phyloP scores from a whole-genome alignment of 2,888 invertebrate genomes.

The Callyntrura sp. region DNA sequence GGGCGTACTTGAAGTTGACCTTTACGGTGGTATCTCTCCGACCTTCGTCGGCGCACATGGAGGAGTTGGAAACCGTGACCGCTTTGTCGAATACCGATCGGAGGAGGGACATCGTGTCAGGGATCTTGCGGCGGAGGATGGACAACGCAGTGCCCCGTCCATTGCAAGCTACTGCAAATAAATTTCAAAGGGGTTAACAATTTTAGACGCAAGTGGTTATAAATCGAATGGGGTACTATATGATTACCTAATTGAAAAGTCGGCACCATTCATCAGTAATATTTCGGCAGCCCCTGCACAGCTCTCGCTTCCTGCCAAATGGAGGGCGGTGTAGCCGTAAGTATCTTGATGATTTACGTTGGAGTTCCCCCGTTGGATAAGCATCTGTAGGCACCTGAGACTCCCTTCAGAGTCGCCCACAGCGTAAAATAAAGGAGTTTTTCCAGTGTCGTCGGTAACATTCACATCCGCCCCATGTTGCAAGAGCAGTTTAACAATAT shows the following conservation, averaged over 20 bases:
- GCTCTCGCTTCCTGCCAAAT: conserved; percentile 93
- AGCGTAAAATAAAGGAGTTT: conserved; percentile 92
- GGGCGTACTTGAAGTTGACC: conserved; percentile 86
- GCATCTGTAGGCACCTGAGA: background rate
- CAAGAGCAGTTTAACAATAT: conserved; percentile 91
- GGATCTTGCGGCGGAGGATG: conserved; percentile 93
- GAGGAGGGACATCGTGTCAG: conserved; percentile 91
- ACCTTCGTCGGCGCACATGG: too few species aligned
- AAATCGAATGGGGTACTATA: too few species aligned
- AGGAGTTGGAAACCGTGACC: conserved; percentile 87
- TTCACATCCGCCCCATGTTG: conserved; percentile 89
- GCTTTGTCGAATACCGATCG: conserved; percentile 91
- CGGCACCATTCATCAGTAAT: conserved; percentile 91
- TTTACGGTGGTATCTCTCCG: conserved; percentile 91
- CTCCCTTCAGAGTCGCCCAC: conserved; percentile 86
- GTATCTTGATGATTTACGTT: conserved; percentile 86
- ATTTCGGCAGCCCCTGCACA: conserved; percentile 91
- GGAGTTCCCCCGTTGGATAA: conserved; percentile 27
- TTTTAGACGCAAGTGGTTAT: too few species aligned
- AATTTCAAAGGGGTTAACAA: too few species aligned
- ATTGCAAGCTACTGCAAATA: conserved; percentile 88
- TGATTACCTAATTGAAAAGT: conserved; percentile 88
- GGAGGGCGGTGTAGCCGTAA: conserved; percentile 94
- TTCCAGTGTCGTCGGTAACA: conserved; percentile 90
- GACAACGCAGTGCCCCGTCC: conserved; percentile 93